These are phyloP conservation scores for Tholera decimalis DNA, from an alignment of 2,888 invertebrate species.

Conservation along the genomic window DNA sequence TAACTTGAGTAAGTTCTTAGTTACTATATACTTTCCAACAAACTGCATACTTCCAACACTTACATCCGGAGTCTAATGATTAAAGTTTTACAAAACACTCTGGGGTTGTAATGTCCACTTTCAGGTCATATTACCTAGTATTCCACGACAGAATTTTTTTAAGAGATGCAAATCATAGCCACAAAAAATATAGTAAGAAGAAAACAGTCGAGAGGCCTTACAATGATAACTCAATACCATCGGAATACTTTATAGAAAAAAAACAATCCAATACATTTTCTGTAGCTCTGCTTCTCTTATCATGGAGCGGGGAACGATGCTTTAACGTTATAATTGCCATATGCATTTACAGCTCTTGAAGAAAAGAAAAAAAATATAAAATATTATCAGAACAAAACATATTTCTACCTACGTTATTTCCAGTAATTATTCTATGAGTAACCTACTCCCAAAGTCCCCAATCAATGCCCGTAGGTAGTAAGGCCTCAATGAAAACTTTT, in stretches of 20 bases:
- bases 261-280: too few relatives aligned
- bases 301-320: too few relatives aligned
- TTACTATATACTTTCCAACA: not conserved
- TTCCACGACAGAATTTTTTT: not conserved
- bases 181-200: too few relatives aligned
- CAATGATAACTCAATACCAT: too few relatives aligned
- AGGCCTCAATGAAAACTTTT: conserved; percentile 24
- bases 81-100: conserved; percentile 21
- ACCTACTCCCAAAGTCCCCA: too few relatives aligned
- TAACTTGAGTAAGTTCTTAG: not conserved
- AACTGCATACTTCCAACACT: too few relatives aligned
- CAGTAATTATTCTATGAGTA: not conserved
- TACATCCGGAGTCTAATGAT: conserved; percentile 19
- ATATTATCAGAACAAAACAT: not conserved
- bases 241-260: not conserved
- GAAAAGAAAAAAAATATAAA: not conserved
- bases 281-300: too few relatives aligned
- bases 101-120: not conserved
- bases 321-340: too few relatives aligned
- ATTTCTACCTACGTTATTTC: not conserved
- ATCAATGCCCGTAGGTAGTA: conserved; percentile 17
- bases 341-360: not conserved
- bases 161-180: not conserved
- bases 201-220: not conserved
- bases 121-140: not conserved